Evolutionary conservation across 2,113 vertebrate genomes (phyloP).

Genomic region (Dromiciops gliroides): DNA sequence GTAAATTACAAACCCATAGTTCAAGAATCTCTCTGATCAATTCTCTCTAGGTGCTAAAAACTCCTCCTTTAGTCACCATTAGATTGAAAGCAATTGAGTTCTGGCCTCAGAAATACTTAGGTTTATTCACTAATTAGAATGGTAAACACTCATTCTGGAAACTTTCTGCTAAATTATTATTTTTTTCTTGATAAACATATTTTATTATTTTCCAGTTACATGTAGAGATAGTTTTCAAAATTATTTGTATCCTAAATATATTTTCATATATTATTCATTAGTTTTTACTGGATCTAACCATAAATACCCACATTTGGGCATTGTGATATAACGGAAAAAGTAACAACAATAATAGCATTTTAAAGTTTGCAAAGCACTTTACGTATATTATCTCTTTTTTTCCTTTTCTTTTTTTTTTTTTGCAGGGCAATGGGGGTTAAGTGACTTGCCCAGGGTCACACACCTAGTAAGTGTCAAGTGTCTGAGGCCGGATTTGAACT

Average conservation of each 20-base stretch:
- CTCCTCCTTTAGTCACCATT: neutral
- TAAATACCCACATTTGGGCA: neutral
- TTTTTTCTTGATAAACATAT: too few species aligned
- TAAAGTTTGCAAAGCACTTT: too few species aligned
- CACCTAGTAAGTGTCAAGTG: too few species aligned
- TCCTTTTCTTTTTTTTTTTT: too few species aligned
- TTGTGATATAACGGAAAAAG: neutral
- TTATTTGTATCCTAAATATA: neutral
- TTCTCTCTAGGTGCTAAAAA: neutral
- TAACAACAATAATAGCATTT: too few species aligned
- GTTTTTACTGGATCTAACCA: neutral
- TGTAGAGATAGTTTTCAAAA: too few species aligned
- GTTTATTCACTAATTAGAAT: neutral
- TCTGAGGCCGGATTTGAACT: too few species aligned
- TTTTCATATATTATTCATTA: neutral
- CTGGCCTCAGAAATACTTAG: neutral
- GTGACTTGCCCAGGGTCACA: too few species aligned
- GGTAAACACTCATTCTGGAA: neutral
- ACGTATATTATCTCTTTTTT: too few species aligned
- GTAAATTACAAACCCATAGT: neutral
- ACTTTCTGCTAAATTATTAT: neutral
- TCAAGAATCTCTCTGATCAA: neutral
- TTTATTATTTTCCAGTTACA: too few species aligned
- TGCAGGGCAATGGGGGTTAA: too few species aligned
- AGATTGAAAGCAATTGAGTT: neutral